Evolutionary conservation across 2,888 invertebrate genomes (phyloP), one percentile per base, ranked within the genome.

Genomic region (Tolmerus cingulatus): DNA sequence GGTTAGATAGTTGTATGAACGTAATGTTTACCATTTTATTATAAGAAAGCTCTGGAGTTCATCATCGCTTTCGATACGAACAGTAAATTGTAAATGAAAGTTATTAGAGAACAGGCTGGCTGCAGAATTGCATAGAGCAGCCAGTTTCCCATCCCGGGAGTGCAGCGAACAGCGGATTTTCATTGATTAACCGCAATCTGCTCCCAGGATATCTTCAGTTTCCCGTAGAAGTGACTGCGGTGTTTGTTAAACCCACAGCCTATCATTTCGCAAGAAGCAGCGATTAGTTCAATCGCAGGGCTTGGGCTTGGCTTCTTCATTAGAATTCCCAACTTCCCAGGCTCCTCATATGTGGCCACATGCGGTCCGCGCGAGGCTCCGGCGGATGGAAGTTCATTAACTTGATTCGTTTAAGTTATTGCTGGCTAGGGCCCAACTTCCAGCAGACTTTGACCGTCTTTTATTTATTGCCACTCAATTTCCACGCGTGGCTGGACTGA

Each of bases 401-500:
- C 66, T 78, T 78, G 51, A 51, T 79, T 27, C 79, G 79, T 79
- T 79, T 34, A 27, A 78, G 27, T 43, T 23, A 51, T 79, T 79
- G 19, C 43, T 40, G 37, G 19, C 79, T 27, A 14, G 51, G 30
- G 5, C 30, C 57, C 37, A 82, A 46, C 51, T 34, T 66, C 66
- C 12, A 66, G 19, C 14, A 66, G 66, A 51, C 37, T 23, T 37
- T 19, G 66, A 12, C 27, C 27, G 81, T 43, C 78, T 23, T 37
- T 40, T 78, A 78, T 82, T 82, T 82, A 82, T 82, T 55, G 23
- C 40, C 27, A 82, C 40, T 82, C 57, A 66, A 82, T 82, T 82
- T 82, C 37, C 37, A 82, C 57, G 37, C 82, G 40, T 82, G 82
- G 37, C 66, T 57, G 57, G 37, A 30, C 57, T 82, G 66, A 66